phyloP scores from a whole-genome alignment of 2,113 vertebrate species.

The Strix uralensis region DNA sequence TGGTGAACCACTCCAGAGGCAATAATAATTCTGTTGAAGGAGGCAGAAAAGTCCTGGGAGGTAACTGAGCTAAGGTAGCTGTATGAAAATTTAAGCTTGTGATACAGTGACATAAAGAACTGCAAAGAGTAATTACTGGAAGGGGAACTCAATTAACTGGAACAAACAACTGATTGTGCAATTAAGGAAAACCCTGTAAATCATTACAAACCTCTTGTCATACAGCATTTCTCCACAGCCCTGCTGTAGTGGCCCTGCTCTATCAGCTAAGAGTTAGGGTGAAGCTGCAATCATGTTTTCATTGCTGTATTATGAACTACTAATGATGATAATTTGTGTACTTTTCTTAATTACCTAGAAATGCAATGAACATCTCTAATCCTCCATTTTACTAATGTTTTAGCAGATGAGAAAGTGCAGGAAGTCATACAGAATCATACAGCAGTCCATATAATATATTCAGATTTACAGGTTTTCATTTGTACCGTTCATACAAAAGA shows the following conservation, averaged over 20 bases:
- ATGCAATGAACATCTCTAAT: neutral
- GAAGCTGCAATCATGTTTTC: neutral
- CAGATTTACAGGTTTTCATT: neutral
- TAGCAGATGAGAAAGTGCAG: neutral
- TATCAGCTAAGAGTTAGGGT: neutral
- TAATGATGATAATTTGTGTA: conserved; percentile 8
- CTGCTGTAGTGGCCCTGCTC: neutral
- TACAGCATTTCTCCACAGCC: neutral
- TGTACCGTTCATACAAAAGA: neutral
- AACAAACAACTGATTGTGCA: conserved; percentile 59
- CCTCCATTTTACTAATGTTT: neutral
- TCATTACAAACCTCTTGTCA: conserved; percentile 49
- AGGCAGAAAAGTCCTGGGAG: neutral
- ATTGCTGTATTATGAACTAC: neutral
- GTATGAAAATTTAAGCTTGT: neutral
- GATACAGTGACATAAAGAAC: neutral
- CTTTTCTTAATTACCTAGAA: neutral
- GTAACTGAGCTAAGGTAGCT: neutral
- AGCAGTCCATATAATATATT: neutral
- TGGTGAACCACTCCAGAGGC: neutral
- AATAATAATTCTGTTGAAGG: neutral
- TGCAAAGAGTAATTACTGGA: conserved; percentile 53
- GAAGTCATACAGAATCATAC: neutral
- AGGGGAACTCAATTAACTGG: conserved; percentile 60
- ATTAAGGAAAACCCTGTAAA: conserved; percentile 53